Base-by-base conservation (phyloP, 1,140 invertebrate genomes). In the Aphaenogaster rudis region DNA sequence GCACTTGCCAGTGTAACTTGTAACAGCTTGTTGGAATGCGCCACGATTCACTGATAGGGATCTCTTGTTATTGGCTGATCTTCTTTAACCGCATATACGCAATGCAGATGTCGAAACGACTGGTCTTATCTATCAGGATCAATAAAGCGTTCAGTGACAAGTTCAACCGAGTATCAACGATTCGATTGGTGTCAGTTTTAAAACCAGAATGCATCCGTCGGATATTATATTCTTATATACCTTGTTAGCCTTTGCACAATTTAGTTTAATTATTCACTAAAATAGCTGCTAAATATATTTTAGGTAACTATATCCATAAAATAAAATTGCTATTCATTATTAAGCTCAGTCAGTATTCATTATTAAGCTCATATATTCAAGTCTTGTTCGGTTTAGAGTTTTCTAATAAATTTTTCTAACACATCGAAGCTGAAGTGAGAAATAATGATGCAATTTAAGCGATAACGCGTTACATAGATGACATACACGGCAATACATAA, bases 1-100 rank as follows among this genome's bases (percentile, higher is more conserved):
- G 71, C 77, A 54, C 81, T 90, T 50, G 61, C 69, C 63, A 66
- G 36, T 82, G 36, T 61, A 67, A 66, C 69, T 67, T 82, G 81
- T 88, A 74, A 91, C 90, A 90, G 66, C 48, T 21, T 39, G 45
- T 59, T 76, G 89, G 89, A 90, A 91, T 91, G 89, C 81, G 72
- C 77, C 48, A 77, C 77, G 21, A 50, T 61, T 90, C 57, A 9
- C 77, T 69, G 89, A 88, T 91, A 90, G 42, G 48, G 71, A 91
- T 91, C 90, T 74, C 67, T 81, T 48, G 50, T 88, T 88, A 88
- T 90, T 89, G 57, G 15, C 36, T 33, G 4, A 90, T 90, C 89
- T 88, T 61, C 45, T 11, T 63, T 77, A 39, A 71, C 6, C 28
- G 52, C 4, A 50, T 52, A 21, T 6, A 36, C 11, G 13, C 64